Evolutionary conservation across 2,888 invertebrate species (phyloP), one percentile per base, ranked within the genome.

Genomic region (Andrena bucephala): DNA sequence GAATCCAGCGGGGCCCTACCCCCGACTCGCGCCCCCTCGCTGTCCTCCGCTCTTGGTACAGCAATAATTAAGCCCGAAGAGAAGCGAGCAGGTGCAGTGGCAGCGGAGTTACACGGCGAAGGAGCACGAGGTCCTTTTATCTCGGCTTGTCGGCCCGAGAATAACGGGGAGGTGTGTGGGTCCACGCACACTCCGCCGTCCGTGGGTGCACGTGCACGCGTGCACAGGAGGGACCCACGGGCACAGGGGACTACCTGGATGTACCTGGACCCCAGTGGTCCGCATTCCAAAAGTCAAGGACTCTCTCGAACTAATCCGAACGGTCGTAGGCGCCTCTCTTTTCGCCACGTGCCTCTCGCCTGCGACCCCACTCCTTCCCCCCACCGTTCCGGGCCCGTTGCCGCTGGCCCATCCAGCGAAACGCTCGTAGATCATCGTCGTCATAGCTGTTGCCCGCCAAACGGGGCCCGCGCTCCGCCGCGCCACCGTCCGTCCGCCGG

Each of bases 201-300:
- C 0, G 10, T 13, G 16, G 2, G 50, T 52, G 24, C 6, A 48
- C 33, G 13, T 7, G 57, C 60, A 65, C 54, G 67, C 36, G 52
- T 73, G 48, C 24, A 24, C 42, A 42, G 42, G 16, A 42, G 42
- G 48, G 52, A 48, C 31, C 57, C 62, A 60, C 13, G 69, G 50
- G 52, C 77, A 59, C 36, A 52, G 81, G 57, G 83, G 82, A 82
- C 86, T 89, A 87, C 86, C 87, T 89, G 87, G 86, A 87, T 83
- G 83, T 84, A 75, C 76, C 81, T 80, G 83, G 82, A 85, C 81
- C 82, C 79, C 89, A 88, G 81, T 89, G 88, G 87, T 88, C 88
- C 89, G 89, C 90, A 91, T 91, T 91, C 91, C 91, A 90, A 91
- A 89, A 92, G 90, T 90, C 92, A 92, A 92, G 92, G 92, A 92